Base-by-base conservation (phyloP, 1,140 invertebrate genomes). In the Caenorhabditis latens region DNA sequence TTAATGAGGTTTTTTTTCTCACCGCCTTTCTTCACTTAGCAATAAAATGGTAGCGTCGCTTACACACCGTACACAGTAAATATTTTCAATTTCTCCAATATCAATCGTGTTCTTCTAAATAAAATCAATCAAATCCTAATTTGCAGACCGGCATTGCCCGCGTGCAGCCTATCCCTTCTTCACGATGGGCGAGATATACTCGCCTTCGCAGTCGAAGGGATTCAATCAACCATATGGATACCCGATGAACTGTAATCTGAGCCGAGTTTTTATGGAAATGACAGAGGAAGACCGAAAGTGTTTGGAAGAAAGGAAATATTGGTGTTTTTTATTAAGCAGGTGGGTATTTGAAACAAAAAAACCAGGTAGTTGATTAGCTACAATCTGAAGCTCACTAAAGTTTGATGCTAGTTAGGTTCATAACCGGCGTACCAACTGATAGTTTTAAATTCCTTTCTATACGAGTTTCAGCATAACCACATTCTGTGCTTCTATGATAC, bases 401-500 rank as follows among this genome's bases (percentile, higher is more conserved):
- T 46, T 83, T 50, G 42, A 13, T 40, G n/a, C n/a, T n/a, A n/a
- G n/a, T n/a, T 32, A 32, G 32, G 32, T 32, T 32, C 32, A 32
- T 32, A 32, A 32, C 32, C 0, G 32, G 1, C 0, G 32, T 1
- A 32, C 32, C 32, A 14, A 8, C 63, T 42, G 11, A 42, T 42
- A 16, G 32, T 42, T 3, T 40, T 7, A 42, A 16, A 83, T 9
- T 13, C 14, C 2, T n/a, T 46, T 6, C 4, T n/a, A 24, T 19
- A 0, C 0, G 14, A n/a, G 16, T 91, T 92, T 90, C 84, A 92
- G 91, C 63, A 92, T 92, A 58, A 92, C 93, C 46, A 92, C 91
- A 46, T 92, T 92, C 86, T 93, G 92, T 83, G 92, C 92, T n/a
- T 92, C 91, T 1, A 92, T 93, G 91, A 85, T 92, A 50, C 84